These are phyloP conservation scores for Trichopoda pennipes DNA, from an alignment of 2,888 invertebrate genomes.

Conservation along the genomic window DNA sequence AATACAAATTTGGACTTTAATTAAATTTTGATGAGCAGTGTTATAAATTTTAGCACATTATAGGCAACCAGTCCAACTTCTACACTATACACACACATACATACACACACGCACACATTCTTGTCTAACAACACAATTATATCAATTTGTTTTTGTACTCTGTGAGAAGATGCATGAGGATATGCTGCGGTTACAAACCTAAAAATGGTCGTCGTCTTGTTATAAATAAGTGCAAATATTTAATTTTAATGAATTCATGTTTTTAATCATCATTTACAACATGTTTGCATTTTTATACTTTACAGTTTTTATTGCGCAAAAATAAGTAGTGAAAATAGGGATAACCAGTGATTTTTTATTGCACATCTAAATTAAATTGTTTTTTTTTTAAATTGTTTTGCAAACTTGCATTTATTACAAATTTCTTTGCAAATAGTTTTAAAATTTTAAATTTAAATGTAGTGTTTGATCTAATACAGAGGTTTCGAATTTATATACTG, in stretches of 20 bases:
- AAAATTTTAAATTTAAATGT: too few relatives aligned
- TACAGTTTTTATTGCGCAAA: too few relatives aligned
- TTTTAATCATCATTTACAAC: constrained; percentile 17
- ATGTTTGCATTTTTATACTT: neutral
- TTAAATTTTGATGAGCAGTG: constrained; percentile 56
- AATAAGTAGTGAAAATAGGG: too few relatives aligned
- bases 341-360: too few relatives aligned
- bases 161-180: too few relatives aligned
- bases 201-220: constrained; percentile 49
- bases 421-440: too few relatives aligned
- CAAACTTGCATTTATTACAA: too few relatives aligned
- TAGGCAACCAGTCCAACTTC: constrained; percentile 3
- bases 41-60: constrained; percentile 45
- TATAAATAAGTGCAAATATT: constrained; percentile 5
- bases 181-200: too few relatives aligned
- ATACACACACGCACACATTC: neutral
- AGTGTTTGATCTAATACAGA: too few relatives aligned
- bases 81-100: neutral
- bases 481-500: too few relatives aligned
- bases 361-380: too few relatives aligned
- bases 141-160: neutral
- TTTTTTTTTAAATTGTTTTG: too few relatives aligned
- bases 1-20: constrained; percentile 54
- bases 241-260: constrained; percentile 47
- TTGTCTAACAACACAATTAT: neutral